Base-by-base conservation (phyloP, 2,797 vertebrate genomes). In the Tangara arthus region DNA sequence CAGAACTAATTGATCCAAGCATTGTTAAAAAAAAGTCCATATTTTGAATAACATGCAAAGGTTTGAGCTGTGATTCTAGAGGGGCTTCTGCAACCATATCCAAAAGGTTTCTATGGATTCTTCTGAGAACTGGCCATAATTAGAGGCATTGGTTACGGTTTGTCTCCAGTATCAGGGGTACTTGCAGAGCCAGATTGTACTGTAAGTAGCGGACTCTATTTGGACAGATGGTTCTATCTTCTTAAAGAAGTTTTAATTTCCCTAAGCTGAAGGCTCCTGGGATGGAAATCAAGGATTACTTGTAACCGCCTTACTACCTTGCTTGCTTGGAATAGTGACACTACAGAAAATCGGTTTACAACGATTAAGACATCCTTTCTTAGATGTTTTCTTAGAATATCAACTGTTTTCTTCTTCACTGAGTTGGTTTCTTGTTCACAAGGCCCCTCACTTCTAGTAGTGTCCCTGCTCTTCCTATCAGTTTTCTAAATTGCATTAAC, bases 181-280 rank as follows among this genome's bases (percentile, higher is more conserved):
- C 55, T 89, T 82, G 41, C 22, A 80, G 63, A 87, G 24, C 41
- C 34, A 84, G 32, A 19, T 30, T 63, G 30, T 1, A 1, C 15
- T 90, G 12, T 84, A 87, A 92, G 77, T 90, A 90, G 81, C 71
- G 73, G 84, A 44, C 64, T 55, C 15, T 77, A 6, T 94, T 93
- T 77, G 69, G 78, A 93, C 94, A 96, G 96, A 97, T 95, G 92
- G 90, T 87, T 95, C 60, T 87, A 47, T 93, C 90, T 90, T 93
- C 92, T 90, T 92, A 87, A 87, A 82, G 80, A 92, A 93, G 77
- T 94, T 94, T 89, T 93, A 73, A 73, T 94, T 93, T 87, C 92
- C 53, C 65, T 95, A 95, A 96, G 57, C 79, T 88, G 76, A 89
- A 85, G 56, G 46, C 57, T 93, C 19, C 60, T 95, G 95, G 90